Evolutionary conservation across 2,888 invertebrate species (phyloP).

Genomic region (Caenorhabditis sp.): DNA sequence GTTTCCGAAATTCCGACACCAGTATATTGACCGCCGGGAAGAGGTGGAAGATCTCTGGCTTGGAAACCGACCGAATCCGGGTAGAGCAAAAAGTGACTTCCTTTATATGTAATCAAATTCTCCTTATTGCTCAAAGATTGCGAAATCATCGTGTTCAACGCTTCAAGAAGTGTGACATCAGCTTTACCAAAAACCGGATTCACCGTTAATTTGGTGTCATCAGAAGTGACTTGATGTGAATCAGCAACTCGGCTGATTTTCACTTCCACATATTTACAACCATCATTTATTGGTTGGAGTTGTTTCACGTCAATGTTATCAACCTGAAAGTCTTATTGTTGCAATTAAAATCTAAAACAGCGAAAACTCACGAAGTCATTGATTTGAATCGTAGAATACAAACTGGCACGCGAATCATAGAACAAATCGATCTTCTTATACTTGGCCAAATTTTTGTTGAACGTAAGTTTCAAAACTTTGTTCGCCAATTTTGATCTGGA

Average conservation of each 20-base stretch:
- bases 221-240: background rate
- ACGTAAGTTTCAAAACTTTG: background rate
- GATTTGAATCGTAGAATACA: background rate
- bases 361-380: background rate
- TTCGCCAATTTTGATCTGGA: background rate
- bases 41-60: background rate
- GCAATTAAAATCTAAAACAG: background rate
- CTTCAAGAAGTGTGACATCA: background rate
- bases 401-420: background rate
- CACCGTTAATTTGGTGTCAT: background rate
- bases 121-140: background rate
- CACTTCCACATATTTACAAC: background rate
- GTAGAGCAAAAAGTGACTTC: background rate
- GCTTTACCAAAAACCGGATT: background rate
- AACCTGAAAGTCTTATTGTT: background rate
- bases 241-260: background rate
- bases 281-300: background rate
- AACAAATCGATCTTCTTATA: background rate
- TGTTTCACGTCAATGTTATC: too few relatives aligned
- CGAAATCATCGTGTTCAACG: background rate
- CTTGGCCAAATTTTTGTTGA: background rate
- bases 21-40: background rate
- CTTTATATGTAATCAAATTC: background rate
- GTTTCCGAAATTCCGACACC: background rate
- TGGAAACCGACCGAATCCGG: background rate